Evolutionary conservation across 2,113 vertebrate species (phyloP).

Genomic region (Argyrosomus japonicus): DNA sequence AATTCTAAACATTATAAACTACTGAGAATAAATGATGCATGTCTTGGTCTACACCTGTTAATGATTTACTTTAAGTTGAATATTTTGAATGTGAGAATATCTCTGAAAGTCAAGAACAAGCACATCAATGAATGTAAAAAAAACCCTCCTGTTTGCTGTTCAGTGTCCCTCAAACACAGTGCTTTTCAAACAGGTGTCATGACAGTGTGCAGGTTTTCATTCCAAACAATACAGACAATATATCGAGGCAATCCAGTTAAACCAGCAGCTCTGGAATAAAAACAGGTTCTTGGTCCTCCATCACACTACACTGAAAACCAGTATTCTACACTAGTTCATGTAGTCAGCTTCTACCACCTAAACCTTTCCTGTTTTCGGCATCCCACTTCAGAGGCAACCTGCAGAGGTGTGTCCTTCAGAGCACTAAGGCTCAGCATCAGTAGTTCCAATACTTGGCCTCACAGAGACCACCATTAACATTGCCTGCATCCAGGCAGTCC

Average conservation of each 20-base stretch:
- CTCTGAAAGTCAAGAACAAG: slow-evolving; percentile 6
- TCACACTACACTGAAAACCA: neutral
- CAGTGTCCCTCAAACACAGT: slow-evolving; percentile 1
- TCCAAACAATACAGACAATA: slow-evolving; percentile 8
- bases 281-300: slow-evolving; percentile 13
- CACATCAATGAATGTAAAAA: slow-evolving; percentile 25
- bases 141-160: neutral
- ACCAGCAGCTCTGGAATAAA: neutral
- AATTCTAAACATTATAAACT: slow-evolving; percentile 6
- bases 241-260: neutral
- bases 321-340: neutral
- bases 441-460: slow-evolving; percentile 30
- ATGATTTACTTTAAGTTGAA: slow-evolving; percentile 7
- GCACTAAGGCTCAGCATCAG: slow-evolving; percentile 12
- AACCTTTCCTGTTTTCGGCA: neutral
- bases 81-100: slow-evolving; percentile 1
- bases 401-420: slow-evolving; percentile 4
- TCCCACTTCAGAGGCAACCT: slow-evolving; percentile 35
- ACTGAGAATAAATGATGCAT: slow-evolving; percentile 13
- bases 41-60: slow-evolving; percentile 10
- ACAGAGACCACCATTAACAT: slow-evolving; percentile 45
- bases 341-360: neutral
- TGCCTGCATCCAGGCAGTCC: slow-evolving; percentile 2
- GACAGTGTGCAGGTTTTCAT: slow-evolving; percentile 17
- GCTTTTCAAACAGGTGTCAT: slow-evolving; percentile 2